Percentiles rank a stretch among this genome's conserved stretches.
Conservation (phyloP, 2,888 invertebrate species). For the Steinernema hermaphroditum region DNA sequence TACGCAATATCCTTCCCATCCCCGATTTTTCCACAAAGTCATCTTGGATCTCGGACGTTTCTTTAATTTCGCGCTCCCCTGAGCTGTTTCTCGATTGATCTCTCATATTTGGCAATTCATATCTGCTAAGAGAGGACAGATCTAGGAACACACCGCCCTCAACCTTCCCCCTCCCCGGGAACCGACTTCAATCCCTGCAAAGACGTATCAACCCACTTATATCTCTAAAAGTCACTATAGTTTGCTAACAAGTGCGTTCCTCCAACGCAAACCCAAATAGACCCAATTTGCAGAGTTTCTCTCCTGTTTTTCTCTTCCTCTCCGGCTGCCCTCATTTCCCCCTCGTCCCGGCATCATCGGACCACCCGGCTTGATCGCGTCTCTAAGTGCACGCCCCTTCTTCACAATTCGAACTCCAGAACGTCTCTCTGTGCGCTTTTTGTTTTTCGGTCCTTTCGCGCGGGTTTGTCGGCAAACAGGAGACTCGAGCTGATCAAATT, state of each 20-base stretch:
- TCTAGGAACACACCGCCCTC: no score
- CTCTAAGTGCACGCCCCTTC: constrained; percentile 2
- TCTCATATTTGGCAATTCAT: no score
- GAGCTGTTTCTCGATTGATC: no score
- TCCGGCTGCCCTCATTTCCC: constrained; percentile 5
- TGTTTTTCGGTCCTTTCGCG: not conserved
- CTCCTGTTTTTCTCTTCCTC: not conserved
- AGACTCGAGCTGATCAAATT: constrained; percentile 11
- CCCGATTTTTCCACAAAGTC: no score
- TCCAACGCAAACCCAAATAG: not conserved
- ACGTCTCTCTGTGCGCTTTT: not conserved
- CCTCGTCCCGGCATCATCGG: not conserved
- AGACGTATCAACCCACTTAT: not conserved
- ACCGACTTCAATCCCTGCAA: no score
- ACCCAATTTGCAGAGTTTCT: constrained; percentile 15
- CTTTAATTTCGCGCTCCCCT: no score
- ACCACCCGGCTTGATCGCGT: not conserved
- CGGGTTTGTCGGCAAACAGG: not conserved
- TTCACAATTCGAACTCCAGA: not conserved
- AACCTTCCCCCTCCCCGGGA: no score
- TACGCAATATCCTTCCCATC: no score
- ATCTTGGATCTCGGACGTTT: no score
- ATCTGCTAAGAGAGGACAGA: no score
- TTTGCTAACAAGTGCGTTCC: not conserved
- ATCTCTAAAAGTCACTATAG: not conserved